These are phyloP conservation scores for Perithous albicinctus DNA, from an alignment of 2,888 invertebrate genomes.

Conservation along the genomic window DNA sequence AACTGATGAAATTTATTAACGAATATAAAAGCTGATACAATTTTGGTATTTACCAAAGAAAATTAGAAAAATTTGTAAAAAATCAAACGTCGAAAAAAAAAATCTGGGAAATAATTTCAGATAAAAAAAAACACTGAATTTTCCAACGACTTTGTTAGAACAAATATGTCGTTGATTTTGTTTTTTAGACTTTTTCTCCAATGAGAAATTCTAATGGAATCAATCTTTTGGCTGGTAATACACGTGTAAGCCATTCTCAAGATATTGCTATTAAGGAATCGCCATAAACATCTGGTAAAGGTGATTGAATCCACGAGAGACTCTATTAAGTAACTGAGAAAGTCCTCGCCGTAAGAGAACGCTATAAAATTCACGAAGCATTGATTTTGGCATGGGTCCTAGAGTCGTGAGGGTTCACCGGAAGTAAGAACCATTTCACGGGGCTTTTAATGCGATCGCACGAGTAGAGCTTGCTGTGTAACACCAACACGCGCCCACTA, in stretches of 20 bases:
- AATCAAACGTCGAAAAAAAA: too few species aligned
- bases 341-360: conserved; percentile 20
- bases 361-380: conserved; percentile 24
- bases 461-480: conserved; percentile 3
- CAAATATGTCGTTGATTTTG: too few species aligned
- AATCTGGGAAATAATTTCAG: too few species aligned
- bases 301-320: conserved; percentile 18
- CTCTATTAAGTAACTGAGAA: background rate
- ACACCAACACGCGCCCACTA: conserved; percentile 32
- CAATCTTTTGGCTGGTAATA: too few species aligned
- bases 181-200: too few species aligned
- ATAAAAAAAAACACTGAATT: too few species aligned
- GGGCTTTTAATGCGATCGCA: conserved; percentile 52
- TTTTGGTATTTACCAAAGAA: too few species aligned
- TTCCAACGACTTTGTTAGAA: too few species aligned
- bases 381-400: conserved; percentile 57
- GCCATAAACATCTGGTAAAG: background rate
- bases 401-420: conserved; percentile 18
- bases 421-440: conserved; percentile 50
- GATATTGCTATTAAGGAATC: background rate
- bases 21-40: too few species aligned
- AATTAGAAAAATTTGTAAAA: too few species aligned
- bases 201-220: too few species aligned
- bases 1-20: too few species aligned
- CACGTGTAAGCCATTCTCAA: background rate